A percentile compares a stretch with the other conserved stretches of the same genome.
Evolutionary conservation across 2,113 vertebrate species (phyloP).

Genomic region (Psilopsiagon aurifrons): DNA sequence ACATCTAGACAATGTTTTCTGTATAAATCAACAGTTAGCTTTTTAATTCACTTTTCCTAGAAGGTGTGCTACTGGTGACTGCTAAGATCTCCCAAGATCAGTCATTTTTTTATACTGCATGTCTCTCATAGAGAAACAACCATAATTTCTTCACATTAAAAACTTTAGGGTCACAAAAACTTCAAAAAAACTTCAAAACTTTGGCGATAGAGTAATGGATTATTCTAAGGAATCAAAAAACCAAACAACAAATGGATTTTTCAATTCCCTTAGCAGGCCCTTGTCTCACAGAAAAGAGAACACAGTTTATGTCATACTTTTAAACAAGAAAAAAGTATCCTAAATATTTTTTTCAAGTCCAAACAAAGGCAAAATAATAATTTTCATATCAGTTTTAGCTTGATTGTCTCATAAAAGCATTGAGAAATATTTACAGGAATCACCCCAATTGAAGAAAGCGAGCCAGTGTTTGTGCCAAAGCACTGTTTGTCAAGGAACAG

Average conservation of each 20-base stretch:
- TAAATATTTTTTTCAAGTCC: not conserved
- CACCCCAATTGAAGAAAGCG: not conserved
- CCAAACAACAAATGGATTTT: not conserved
- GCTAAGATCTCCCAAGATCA: not conserved
- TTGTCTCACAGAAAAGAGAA: not conserved
- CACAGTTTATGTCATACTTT: not conserved
- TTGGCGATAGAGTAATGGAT: not conserved
- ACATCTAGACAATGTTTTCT: not conserved
- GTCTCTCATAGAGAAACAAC: not conserved
- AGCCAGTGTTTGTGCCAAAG: not conserved
- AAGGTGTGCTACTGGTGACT: not conserved
- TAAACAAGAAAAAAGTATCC: not conserved
- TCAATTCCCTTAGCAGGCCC: not conserved
- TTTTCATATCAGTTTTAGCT: not conserved
- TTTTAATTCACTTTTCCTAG: not conserved
- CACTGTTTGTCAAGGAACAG: not conserved
- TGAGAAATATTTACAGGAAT: not conserved
- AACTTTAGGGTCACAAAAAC: not conserved
- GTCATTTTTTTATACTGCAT: not conserved
- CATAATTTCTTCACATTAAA: not conserved
- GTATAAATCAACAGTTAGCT: not conserved
- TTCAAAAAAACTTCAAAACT: not conserved
- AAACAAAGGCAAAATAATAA: not conserved
- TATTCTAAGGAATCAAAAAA: not conserved
- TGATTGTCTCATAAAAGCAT: not conserved